phyloP scores from a whole-genome alignment of 2,888 invertebrate genomes.

The Perizoma flavofasciatum region DNA sequence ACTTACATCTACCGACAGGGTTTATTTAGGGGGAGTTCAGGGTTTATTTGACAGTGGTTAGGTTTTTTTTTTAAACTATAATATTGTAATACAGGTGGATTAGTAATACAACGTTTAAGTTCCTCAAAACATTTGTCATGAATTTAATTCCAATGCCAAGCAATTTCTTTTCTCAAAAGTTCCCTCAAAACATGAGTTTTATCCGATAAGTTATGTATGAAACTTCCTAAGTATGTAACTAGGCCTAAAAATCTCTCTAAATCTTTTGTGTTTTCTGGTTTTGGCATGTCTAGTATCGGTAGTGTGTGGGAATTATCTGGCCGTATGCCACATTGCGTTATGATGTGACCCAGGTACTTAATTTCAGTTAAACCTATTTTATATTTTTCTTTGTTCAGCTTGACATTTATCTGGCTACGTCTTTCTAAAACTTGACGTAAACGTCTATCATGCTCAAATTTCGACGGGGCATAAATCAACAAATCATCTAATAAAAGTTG shows the following conservation, averaged over 20 bases:
- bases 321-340: slow-evolving; percentile 27
- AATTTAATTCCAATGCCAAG: slow-evolving; percentile 34
- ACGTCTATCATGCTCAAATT: slow-evolving; percentile 20
- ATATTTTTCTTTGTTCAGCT: slow-evolving; percentile 36
- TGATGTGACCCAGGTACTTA: slow-evolving; percentile 36
- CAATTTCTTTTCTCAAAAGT: slow-evolving; percentile 35
- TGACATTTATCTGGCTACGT: slow-evolving; percentile 31
- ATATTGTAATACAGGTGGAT: slow-evolving; percentile 33
- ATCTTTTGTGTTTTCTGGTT: slow-evolving; percentile 33
- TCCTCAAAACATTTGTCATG: slow-evolving; percentile 25
- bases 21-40: too few species aligned
- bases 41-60: too few species aligned
- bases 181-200: slow-evolving; percentile 32
- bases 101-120: slow-evolving; percentile 21
- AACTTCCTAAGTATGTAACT: slow-evolving; percentile 38
- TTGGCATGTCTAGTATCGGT: slow-evolving; percentile 37
- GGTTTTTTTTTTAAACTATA: slow-evolving; percentile 32
- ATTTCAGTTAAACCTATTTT: slow-evolving; percentile 29
- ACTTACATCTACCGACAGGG: slow-evolving; percentile 12
- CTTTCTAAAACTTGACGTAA: slow-evolving; percentile 27
- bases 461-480: slow-evolving; percentile 19
- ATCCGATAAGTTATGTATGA: slow-evolving; percentile 39
- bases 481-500: too few species aligned
- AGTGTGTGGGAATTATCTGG: slow-evolving; percentile 34
- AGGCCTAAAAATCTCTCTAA: slow-evolving; percentile 39